Evolutionary conservation across 2,797 vertebrate species (phyloP), one percentile per base, ranked within the genome.

Genomic region (Acanthornis magna): DNA sequence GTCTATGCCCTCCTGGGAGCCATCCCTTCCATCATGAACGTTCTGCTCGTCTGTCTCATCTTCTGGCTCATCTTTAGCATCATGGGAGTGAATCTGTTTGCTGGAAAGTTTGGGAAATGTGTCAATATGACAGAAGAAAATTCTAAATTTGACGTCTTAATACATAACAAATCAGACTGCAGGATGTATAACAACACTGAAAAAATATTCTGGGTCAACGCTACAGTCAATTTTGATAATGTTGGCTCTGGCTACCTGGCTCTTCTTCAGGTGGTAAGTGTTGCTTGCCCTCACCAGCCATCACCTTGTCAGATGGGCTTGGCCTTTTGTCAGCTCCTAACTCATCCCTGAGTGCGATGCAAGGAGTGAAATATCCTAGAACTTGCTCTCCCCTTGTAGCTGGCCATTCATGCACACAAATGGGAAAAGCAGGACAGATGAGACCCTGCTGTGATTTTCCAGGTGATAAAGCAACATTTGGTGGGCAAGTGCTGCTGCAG

Each of bases 61-160:
- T 99, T 99, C 97, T 99, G 99, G 99, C 99, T 99, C 63, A 98
- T 99, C 97, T 99, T 99, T 93, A 99, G 99, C 97, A 99, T 99
- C 96, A 99, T 99, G 98, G 99, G 99, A 63, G 99, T 99, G 88
- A 99, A 99, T 94, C 97, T 99, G 19, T 99, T 99, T 2, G 99
- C 99, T 1, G 99, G 99, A 57, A 99, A 99, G 95, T 99, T 99
- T 78, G 98, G 98, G 30, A 99, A 98, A 72, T 99, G 99, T 21
- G 97, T 99, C 71, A 99, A 99, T 94, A 93, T 96, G 81, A 99
- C 98, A 0, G 97, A 98, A 8, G 80, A 84, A 40, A 97, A 98
- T 61, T 89, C 98, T 9, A 38, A 91, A 8, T 70, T 79, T 42
- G 40, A 27, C 10, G 3, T 1, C 1, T 23, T 94, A 0, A 96